phyloP scores from a whole-genome alignment of 2,888 invertebrate genomes.

The Thera britannica region DNA sequence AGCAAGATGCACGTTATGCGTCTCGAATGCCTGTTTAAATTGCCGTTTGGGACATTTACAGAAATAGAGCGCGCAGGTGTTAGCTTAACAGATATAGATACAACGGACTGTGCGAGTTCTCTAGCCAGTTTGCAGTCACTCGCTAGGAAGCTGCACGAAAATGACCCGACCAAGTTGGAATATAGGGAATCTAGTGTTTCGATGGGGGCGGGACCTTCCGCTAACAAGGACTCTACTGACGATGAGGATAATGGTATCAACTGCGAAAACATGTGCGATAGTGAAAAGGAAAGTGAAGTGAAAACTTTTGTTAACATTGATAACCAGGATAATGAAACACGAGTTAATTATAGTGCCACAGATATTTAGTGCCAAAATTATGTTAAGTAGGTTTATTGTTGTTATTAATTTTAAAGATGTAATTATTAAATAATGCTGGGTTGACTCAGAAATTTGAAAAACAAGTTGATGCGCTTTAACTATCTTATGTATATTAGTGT shows the following conservation, averaged over 20 bases:
- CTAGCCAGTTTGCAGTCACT: constrained; percentile 93
- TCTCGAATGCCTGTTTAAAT: constrained; percentile 95
- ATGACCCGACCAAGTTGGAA: constrained; percentile 91
- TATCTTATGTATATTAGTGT: constrained; percentile 68
- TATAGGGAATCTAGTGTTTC: constrained; percentile 82
- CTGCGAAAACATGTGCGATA: constrained; percentile 68
- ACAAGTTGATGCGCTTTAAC: constrained; percentile 82
- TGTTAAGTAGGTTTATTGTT: constrained; percentile 82
- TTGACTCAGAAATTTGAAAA: constrained; percentile 74
- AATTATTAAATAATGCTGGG: constrained; percentile 71
- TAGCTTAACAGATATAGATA: constrained; percentile 97
- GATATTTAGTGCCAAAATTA: constrained; percentile 88
- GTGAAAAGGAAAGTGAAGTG: constrained; percentile 79
- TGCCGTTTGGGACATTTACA: constrained; percentile 97
- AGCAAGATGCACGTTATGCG: constrained; percentile 98
- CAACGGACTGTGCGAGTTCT: constrained; percentile 97
- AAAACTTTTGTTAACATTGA: constrained; percentile 75
- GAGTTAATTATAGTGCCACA: constrained; percentile 84
- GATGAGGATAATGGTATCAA: constrained; percentile 75
- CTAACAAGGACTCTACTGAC: constrained; percentile 82
- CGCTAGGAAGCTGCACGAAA: constrained; percentile 92
- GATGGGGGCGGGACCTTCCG: constrained; percentile 56
- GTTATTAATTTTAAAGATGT: constrained; percentile 75
- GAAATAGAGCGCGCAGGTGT: constrained; percentile 96
- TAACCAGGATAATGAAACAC: constrained; percentile 69